Base-by-base conservation (phyloP, 2,888 invertebrate species). In the Athalia circularis region DNA sequence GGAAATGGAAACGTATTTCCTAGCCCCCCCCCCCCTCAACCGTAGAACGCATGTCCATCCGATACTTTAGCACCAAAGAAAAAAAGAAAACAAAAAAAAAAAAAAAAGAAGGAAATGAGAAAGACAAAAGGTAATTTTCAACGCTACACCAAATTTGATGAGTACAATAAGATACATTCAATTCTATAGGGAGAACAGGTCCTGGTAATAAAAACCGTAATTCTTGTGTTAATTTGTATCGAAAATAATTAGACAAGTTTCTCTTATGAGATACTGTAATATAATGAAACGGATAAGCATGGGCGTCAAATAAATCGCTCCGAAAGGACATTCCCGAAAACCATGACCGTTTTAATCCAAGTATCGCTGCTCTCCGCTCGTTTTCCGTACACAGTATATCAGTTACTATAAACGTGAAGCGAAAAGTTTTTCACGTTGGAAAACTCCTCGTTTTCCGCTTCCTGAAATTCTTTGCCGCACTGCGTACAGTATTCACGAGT, bases 211-310 rank as follows among this genome's bases (percentile, higher is more conserved):
- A 67, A 52, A 47, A 29, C 67, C 48, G 50, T 67, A 67, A 67
- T 48, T 50, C 50, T 50, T 13, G 15, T 67, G 67, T 67, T 48
- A 48, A 67, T 67, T 29, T 29, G 29, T 29, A 29, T 29, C 29
- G 29, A 29, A 29, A 29, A 29, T 29, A 29, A 29, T 29, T 29
- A 29, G 29, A 29, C 29, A 29, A 0, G 29, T 29, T 29, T 29
- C 29, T 29, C 50, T 29, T 50, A 68, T 43, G 15, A 61, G 52
- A 13, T 13, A 13, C 5, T 1, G 29, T 68, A 57, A 48, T 72
- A 72, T 72, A 72, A 72, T 72, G 72, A 72, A 72, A 72, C 59
- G 72, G 45, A 59, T 77, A 77, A 77, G 70, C 77, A 62, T 50
- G 29, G 45, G 13, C 62, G 70, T 62, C 77, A 62, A 61, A 77